These are phyloP conservation scores for Opisthocomus hoazin DNA, from an alignment of 2,113 vertebrate species.

Conservation along the genomic window DNA sequence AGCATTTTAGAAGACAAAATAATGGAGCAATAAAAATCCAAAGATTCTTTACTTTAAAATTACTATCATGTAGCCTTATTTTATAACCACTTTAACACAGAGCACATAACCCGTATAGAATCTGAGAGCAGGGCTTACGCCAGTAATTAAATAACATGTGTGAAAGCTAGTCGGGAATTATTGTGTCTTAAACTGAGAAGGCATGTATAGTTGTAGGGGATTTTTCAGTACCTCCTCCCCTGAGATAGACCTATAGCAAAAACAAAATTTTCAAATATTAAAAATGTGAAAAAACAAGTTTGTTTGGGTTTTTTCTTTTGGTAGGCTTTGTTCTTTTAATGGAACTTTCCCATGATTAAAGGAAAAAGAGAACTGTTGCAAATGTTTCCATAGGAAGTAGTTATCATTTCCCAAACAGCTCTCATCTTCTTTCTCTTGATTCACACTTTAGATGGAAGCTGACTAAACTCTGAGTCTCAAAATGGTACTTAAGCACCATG, in stretches of 20 bases:
- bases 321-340: not conserved
- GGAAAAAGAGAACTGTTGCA: not conserved
- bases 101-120: not conserved
- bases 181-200: not conserved
- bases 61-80: not conserved
- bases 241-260: not conserved
- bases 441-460: not conserved
- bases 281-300: not conserved
- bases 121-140: not conserved
- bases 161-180: not conserved
- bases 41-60: not conserved
- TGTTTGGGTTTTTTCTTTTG: not conserved
- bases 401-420: conserved; percentile 38
- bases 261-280: not conserved
- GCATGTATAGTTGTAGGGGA: not conserved
- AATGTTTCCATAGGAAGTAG: conserved; percentile 48
- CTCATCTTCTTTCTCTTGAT: conserved; percentile 36
- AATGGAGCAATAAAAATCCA: not conserved
- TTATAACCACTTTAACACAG: not conserved
- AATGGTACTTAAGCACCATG: not conserved
- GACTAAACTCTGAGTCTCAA: not conserved
- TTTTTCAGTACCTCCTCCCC: not conserved
- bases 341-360: conserved; percentile 28
- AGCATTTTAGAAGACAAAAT: not conserved
- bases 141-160: not conserved